phyloP scores from a whole-genome alignment of 1,140 invertebrate species.

The Ips nitidus region DNA sequence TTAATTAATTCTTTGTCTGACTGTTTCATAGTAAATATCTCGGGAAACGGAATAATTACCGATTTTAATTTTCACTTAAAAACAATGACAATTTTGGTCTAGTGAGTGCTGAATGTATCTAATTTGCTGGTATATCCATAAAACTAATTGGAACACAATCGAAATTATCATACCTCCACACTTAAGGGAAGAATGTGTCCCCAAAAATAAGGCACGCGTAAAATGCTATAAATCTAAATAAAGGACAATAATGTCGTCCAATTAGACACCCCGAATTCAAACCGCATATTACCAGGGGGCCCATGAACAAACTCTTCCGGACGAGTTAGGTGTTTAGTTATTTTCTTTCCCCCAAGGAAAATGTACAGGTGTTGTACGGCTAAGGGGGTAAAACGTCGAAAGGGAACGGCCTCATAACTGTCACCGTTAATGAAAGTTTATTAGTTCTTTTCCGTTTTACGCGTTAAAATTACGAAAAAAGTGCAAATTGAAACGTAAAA shows the following conservation, averaged over 20 bases:
- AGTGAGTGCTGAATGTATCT: no score
- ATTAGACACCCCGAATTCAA: conserved; percentile 26
- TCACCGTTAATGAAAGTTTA: conserved; percentile 20
- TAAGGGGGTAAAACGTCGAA: conserved; percentile 23
- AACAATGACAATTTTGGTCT: no score
- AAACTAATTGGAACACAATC: background rate
- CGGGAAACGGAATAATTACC: conserved; percentile 7
- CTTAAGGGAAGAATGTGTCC: background rate
- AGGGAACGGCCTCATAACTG: conserved; percentile 21
- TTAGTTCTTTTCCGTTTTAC: conserved; percentile 24
- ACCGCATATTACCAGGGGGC: conserved; percentile 21
- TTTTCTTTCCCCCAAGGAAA: conserved; percentile 7
- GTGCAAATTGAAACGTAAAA: conserved; percentile 16
- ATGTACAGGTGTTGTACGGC: conserved; percentile 19
- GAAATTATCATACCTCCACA: background rate
- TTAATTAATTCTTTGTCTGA: conserved; percentile 24
- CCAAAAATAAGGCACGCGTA: conserved; percentile 9
- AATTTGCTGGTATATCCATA: no score
- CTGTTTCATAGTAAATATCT: conserved; percentile 19
- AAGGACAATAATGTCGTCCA: conserved; percentile 31
- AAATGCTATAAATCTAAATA: conserved; percentile 30
- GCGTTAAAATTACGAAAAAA: conserved; percentile 16
- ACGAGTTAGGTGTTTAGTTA: conserved; percentile 14
- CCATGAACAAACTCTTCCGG: conserved; percentile 26
- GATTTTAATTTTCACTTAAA: no score